Percentiles rank a stretch among this genome's conserved stretches.
Conservation (phyloP, 2,113 vertebrate species). For the Emberiza fucata region DNA sequence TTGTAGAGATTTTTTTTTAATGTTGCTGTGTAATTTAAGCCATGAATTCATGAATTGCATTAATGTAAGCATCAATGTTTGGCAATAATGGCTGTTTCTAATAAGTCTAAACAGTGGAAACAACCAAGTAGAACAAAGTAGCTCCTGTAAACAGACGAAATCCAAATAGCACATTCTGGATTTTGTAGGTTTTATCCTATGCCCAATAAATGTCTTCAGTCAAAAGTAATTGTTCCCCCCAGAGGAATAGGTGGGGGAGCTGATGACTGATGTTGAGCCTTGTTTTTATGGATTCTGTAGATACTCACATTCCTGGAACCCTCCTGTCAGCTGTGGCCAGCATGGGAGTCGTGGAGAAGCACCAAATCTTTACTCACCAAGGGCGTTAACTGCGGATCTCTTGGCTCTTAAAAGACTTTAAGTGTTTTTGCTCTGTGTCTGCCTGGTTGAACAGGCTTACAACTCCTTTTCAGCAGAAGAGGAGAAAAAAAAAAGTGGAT, state of each 20-base stretch:
- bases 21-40: not conserved
- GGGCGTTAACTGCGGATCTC: not conserved
- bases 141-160: not conserved
- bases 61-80: not conserved
- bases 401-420: not conserved
- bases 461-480: not conserved
- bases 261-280: not conserved
- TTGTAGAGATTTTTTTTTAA: not conserved
- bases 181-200: not conserved
- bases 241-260: not conserved
- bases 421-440: not conserved
- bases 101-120: not conserved
- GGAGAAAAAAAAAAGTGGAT: not conserved
- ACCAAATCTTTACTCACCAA: constrained; percentile 25
- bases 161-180: not conserved
- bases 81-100: not conserved
- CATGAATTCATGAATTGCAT: not conserved
- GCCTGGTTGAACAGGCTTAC: not conserved
- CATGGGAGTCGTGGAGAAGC: not conserved
- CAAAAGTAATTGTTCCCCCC: not conserved
- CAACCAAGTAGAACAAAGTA: not conserved
- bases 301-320: not conserved
- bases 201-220: not conserved
- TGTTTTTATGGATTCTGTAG: constrained; percentile 24
- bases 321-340: not conserved